These are phyloP conservation scores for Trichoplusia ni DNA, from an alignment of 1,140 invertebrate species.

Conservation along the genomic window DNA sequence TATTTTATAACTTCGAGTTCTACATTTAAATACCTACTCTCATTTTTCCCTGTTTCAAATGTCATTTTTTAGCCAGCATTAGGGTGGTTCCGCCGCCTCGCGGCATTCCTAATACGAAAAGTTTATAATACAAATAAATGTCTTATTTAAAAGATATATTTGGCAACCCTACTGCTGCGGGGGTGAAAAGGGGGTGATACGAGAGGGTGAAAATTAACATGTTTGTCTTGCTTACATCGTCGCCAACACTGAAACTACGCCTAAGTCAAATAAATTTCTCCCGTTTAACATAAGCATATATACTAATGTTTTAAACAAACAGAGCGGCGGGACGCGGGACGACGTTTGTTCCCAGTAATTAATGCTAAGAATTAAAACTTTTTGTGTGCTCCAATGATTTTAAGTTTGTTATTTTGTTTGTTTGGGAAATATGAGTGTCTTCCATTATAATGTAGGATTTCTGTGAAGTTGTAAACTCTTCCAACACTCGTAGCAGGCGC, in stretches of 20 bases:
- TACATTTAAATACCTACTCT: no score
- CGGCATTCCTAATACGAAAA: no score
- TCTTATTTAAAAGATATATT: neutral
- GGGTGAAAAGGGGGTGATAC: slow-evolving; percentile 21
- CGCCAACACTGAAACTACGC: slow-evolving; percentile 72
- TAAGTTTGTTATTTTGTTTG: slow-evolving; percentile 15
- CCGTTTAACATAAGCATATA: slow-evolving; percentile 74
- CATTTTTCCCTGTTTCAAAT: no score
- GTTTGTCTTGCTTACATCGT: slow-evolving; percentile 79
- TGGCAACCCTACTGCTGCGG: slow-evolving; percentile 16
- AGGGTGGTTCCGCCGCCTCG: no score
- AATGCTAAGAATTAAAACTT: slow-evolving; percentile 75
- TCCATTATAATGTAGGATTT: no score
- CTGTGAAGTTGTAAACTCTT: no score
- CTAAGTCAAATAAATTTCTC: slow-evolving; percentile 77
- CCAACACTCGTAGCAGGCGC: no score
- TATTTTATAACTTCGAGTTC: no score
- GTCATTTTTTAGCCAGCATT: no score
- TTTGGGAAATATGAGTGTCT: no score
- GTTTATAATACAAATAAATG: slow-evolving; percentile 1
- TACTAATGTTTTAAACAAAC: slow-evolving; percentile 50
- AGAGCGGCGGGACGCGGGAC: slow-evolving; percentile 17
- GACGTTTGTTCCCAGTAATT: slow-evolving; percentile 55
- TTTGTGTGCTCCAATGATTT: slow-evolving; percentile 30
- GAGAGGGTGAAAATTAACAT: slow-evolving; percentile 74